These are phyloP conservation scores for Rhizomys pruinosus DNA, from an alignment of 2,113 vertebrate species.

Conservation along the genomic window DNA sequence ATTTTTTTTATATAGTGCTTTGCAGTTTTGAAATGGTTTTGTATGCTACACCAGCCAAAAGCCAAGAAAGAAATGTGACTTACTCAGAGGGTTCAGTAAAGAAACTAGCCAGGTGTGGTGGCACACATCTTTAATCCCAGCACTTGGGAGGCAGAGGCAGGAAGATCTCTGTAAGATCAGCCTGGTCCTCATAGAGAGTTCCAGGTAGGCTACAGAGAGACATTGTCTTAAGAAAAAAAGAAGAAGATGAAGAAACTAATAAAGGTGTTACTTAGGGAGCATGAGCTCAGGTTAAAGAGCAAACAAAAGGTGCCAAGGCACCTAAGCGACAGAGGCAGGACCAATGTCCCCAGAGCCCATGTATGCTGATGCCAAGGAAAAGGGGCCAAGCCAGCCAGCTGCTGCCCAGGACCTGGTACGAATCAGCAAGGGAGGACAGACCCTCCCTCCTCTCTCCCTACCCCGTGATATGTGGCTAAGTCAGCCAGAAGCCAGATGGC, in stretches of 20 bases:
- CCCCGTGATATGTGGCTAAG: not conserved
- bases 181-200: too few relatives aligned
- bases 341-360: not conserved
- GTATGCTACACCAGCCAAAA: not conserved
- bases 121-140: too few relatives aligned
- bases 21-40: not conserved
- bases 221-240: too few relatives aligned
- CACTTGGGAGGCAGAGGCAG: too few relatives aligned
- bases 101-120: too few relatives aligned
- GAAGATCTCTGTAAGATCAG: too few relatives aligned
- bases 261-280: not conserved
- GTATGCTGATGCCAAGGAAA: not conserved
- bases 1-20: not conserved
- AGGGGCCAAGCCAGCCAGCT: not conserved
- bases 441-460: not conserved
- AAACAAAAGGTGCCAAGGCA: not conserved
- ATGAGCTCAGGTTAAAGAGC: not conserved
- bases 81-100: too few relatives aligned
- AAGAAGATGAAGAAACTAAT: not conserved
- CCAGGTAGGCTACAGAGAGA: too few relatives aligned
- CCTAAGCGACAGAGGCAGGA: not conserved
- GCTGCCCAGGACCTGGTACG: not conserved
- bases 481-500: not conserved
- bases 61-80: not conserved
- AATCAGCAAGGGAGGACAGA: not conserved